These are phyloP conservation scores for Anoura caudifer DNA, from an alignment of 2,113 vertebrate genomes.

Conservation along the genomic window DNA sequence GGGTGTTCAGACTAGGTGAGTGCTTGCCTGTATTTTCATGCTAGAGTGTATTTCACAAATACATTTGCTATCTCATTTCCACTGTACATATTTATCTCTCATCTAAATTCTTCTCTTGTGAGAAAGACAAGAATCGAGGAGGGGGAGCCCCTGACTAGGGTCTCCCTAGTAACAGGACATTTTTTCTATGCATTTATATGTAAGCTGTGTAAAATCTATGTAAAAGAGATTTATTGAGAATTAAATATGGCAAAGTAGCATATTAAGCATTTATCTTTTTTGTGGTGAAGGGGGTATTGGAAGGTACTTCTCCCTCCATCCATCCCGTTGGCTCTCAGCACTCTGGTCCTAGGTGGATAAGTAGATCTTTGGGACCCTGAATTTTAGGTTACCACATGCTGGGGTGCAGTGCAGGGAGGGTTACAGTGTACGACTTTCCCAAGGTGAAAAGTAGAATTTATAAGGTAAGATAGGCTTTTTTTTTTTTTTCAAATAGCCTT, in stretches of 20 bases:
- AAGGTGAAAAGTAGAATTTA: neutral
- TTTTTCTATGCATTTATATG: neutral
- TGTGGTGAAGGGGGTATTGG: neutral
- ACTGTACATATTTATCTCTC: too few relatives aligned
- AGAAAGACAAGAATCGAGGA: too few relatives aligned
- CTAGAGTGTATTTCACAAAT: too few relatives aligned
- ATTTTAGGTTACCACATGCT: neutral
- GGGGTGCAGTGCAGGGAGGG: too few relatives aligned
- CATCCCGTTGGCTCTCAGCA: neutral
- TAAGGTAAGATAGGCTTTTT: neutral
- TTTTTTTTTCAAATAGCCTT: neutral
- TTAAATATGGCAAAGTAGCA: neutral
- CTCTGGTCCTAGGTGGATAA: neutral
- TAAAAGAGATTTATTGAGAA: neutral
- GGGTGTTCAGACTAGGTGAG: too few relatives aligned
- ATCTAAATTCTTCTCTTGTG: too few relatives aligned
- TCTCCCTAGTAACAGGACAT: neutral
- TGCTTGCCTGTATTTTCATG: too few relatives aligned
- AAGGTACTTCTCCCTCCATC: neutral
- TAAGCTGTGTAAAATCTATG: neutral
- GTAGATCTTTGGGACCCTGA: neutral
- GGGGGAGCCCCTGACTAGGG: too few relatives aligned
- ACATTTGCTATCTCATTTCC: too few relatives aligned
- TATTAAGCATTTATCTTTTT: neutral
- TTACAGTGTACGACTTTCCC: neutral